Evolutionary conservation across 2,888 invertebrate species (phyloP).

Genomic region (Hypselothyrea guttata): DNA sequence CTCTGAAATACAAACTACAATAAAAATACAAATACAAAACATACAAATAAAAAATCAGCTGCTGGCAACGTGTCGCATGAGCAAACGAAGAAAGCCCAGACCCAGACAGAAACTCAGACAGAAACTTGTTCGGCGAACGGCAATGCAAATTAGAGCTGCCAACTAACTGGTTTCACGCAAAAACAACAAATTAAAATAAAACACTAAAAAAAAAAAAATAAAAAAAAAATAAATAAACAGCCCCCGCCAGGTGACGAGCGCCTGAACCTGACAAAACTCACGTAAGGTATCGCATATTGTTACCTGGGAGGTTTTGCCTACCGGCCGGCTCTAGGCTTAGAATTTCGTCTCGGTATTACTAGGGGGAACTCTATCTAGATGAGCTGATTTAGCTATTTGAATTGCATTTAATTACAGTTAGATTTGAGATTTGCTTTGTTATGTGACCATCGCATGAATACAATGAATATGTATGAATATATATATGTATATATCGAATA

Average conservation of each 20-base stretch:
- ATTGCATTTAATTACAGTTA: neutral
- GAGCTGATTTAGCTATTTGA: constrained; percentile 3
- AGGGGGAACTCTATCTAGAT: constrained; percentile 12
- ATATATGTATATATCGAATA: constrained; percentile 8
- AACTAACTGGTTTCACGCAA: constrained; percentile 66
- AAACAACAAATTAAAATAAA: too few species aligned
- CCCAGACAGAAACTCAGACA: constrained; percentile 36
- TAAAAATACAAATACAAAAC: too few species aligned
- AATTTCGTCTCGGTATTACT: neutral
- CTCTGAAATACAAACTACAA: too few species aligned
- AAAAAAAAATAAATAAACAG: neutral
- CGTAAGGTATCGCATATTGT: constrained; percentile 28
- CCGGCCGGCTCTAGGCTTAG: constrained; percentile 43
- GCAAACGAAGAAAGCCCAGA: constrained; percentile 42
- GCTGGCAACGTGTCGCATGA: constrained; percentile 48
- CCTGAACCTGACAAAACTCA: constrained; percentile 51
- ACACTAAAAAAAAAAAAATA: neutral
- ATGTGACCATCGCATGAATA: constrained; percentile 25
- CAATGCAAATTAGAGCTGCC: constrained; percentile 73
- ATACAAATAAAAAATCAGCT: constrained; percentile 30
- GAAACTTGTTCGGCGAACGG: constrained; percentile 55
- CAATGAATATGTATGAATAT: constrained; percentile 42
- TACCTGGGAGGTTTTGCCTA: constrained; percentile 5
- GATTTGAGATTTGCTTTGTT: neutral
- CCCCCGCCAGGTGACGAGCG: constrained; percentile 5